Percentiles rank a stretch among this genome's conserved stretches.
These are phyloP conservation scores for Leptopilina boulardi DNA, from an alignment of 1,140 invertebrate genomes.

Conservation along the genomic window DNA sequence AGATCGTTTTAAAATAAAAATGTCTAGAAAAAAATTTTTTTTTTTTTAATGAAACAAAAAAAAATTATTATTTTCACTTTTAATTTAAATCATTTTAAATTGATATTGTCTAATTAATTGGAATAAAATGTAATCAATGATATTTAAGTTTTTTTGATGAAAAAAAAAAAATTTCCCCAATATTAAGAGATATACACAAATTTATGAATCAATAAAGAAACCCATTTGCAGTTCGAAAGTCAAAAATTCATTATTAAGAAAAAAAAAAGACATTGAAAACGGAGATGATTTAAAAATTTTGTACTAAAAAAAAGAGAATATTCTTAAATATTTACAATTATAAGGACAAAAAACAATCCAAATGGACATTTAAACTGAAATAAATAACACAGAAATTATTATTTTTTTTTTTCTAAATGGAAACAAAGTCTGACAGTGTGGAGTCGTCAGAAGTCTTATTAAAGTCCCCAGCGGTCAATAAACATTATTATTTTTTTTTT, in stretches of 20 bases:
- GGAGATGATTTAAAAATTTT: not conserved
- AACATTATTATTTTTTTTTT: conserved; percentile 10
- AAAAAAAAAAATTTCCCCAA: not conserved
- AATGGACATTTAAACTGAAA: conserved; percentile 15
- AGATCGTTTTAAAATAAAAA: no score
- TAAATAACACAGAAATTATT: conserved; percentile 34
- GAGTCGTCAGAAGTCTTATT: conserved; percentile 52
- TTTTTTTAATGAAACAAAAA: no score
- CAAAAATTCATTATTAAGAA: not conserved
- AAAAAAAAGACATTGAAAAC: not conserved
- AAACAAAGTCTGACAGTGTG: conserved; percentile 67
- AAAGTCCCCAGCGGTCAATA: conserved; percentile 17
- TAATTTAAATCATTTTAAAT: no score
- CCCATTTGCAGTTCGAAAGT: not conserved
- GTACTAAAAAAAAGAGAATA: conserved; percentile 44
- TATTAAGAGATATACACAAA: not conserved
- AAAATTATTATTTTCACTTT: no score
- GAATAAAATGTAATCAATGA: no score
- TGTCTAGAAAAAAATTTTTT: no score
- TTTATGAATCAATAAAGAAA: not conserved
- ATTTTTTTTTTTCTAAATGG: not conserved
- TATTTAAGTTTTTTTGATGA: not conserved
- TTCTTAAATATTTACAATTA: conserved; percentile 38
- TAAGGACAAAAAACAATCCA: conserved; percentile 39
- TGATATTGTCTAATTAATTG: no score